Base-by-base conservation (phyloP, 2,113 vertebrate genomes). In the Rhipidura dahli region DNA sequence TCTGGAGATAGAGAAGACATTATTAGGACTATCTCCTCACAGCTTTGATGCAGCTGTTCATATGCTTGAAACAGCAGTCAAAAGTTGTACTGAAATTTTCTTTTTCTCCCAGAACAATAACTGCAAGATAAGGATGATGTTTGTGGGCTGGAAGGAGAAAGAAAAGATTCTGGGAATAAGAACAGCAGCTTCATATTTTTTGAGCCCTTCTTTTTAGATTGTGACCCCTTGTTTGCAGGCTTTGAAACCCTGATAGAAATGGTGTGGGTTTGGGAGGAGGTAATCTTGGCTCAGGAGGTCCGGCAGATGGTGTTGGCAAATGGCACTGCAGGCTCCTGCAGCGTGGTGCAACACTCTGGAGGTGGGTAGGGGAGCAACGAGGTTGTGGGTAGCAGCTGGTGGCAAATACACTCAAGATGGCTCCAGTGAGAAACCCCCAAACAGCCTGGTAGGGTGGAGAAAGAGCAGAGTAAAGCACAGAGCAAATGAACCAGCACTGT, bases 251-350 rank as follows among this genome's bases (percentile, higher is more conserved):
- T 64, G 47, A 70, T 84, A 71, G 87, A 84, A 76, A 73, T 40
- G 92, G 81, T 44, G 60, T 79, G 89, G 89, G 75, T 86, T 91
- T 49, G 31, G 64, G 20, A 47, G 78, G 87, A 97, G 97, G 65
- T 88, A 69, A 80, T 90, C 53, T 39, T 83, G 96, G 61, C 80
- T 93, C 82, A 30, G 94, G 35, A 79, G 80, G 89, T 90, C 64
- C 5, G 0, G 92, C 91, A 95, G 94, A 83, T 92, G 87, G 84
- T 71, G 63, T 75, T 96, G 90, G 96, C 97, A 96, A 97, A 97
- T 96, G 95, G 92, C 93, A 92, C 68, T 89, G 64, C 73, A 75
- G 89, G 83, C 85, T 92, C 80, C 89, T 76, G 31, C 40, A 68
- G 86, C 4, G 93, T 83, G 87, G 86, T 82, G 91, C 86, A 63